Conservation (phyloP, 2,888 invertebrate species). For the Limnephilus lunatus region DNA sequence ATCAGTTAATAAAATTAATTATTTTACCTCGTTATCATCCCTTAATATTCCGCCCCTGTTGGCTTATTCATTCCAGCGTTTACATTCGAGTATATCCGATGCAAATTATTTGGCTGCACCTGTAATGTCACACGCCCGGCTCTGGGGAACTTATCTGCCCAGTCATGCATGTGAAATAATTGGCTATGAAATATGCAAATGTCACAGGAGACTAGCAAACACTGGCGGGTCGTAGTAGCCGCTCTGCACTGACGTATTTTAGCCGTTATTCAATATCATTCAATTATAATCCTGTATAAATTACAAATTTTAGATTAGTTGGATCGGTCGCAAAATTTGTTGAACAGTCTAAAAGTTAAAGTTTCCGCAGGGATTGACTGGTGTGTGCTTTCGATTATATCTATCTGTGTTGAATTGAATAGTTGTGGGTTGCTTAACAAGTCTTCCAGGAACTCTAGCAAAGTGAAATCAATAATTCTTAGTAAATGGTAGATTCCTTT, state of each 20-base stretch:
- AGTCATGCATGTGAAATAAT: slow-evolving; percentile 60
- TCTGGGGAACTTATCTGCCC: slow-evolving; percentile 41
- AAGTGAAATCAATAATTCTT: too few species aligned
- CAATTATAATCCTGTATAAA: slow-evolving; percentile 34
- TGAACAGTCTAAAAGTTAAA: background rate
- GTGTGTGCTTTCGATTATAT: too few species aligned
- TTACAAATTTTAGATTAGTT: background rate
- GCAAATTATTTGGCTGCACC: slow-evolving; percentile 4
- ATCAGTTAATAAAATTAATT: background rate
- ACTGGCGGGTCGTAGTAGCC: background rate
- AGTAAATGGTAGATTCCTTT: too few species aligned
- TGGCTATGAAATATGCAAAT: slow-evolving; percentile 64
- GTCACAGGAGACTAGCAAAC: slow-evolving; percentile 44
- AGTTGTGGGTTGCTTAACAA: too few species aligned
- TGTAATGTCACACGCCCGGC: background rate
- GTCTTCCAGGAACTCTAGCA: too few species aligned
- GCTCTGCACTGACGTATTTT: background rate
- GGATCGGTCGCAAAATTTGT: background rate
- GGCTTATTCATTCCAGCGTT: background rate
- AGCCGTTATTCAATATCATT: slow-evolving; percentile 30
- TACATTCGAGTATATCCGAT: background rate
- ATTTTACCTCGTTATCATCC: background rate
- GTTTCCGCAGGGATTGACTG: too few species aligned
- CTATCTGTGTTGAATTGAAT: too few species aligned
- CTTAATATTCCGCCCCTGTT: background rate